Evolutionary conservation across 2,888 invertebrate genomes (phyloP), one percentile per base, ranked within the genome.

Genomic region (Hemithea aestivaria): DNA sequence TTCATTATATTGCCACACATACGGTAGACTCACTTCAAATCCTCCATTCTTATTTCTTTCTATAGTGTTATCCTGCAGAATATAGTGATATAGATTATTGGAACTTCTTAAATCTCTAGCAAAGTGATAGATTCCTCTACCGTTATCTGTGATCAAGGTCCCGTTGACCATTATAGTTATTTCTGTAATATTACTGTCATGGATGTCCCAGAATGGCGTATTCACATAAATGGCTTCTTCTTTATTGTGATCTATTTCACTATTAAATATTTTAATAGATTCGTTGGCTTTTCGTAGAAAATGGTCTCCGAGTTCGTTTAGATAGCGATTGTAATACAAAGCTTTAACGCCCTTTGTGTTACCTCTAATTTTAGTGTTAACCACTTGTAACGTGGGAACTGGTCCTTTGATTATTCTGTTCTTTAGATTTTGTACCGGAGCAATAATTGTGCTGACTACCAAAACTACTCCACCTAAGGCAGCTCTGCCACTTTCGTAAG

Each of bases 71-170:
- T 96, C 94, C 70, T 94, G 94, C 29, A 98, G 75, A 12, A 95
- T 89, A 90, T 99, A 99, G 69, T 98, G 97, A 87, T 97, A 99
- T 1, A 99, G 89, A 81, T 99, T 99, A 65, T 99, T 99, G 0
- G 98, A 97, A 47, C 96, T 94, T 53, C 97, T 91, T 56, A 99
- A 91, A 75, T 99, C 97, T 62, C 96, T 91, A 26, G 97, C 96
- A 58, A 95, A 94, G 58, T 98, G 98, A 36, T 91, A 90, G 46
- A 98, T 92, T 7, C 98, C 96, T 68, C 90, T 91, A 0, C 94
- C 94, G 70, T 99, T 99, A 59, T 96, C 94, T 0, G 91, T 91
- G 23, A 99, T 94, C 40, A 93, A 84, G 32, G 94, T 94, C 52
- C 92, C 91, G 58, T 97, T 97, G 1, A 99, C 89, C 83, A 95